Percentiles rank a stretch among this genome's conserved stretches.
phyloP scores from a whole-genome alignment of 2,113 vertebrate species.

The Gallinago jamesoni region DNA sequence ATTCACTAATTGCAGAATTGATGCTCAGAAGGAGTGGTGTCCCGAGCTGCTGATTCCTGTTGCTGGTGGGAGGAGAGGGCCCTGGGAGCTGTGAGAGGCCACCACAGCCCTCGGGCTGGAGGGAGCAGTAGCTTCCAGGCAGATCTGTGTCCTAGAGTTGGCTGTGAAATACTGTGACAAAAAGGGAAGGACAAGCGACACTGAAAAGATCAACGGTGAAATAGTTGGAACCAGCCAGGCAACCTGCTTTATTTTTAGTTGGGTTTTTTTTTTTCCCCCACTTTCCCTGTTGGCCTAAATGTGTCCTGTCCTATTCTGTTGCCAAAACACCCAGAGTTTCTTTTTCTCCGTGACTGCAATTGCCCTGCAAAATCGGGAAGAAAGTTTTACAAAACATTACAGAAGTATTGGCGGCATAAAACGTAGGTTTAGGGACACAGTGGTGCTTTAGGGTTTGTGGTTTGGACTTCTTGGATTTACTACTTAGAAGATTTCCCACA shows the following conservation, averaged over 20 bases:
- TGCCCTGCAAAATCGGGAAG: background rate
- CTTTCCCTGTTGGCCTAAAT: background rate
- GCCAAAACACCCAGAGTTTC: background rate
- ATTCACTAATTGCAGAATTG: background rate
- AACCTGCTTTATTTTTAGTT: background rate
- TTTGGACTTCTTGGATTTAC: background rate
- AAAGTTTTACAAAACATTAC: background rate
- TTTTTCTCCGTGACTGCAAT: background rate
- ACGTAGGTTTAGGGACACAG: fast-evolving
- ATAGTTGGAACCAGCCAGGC: background rate
- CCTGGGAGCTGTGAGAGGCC: fast-evolving
- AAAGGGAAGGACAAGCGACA: background rate
- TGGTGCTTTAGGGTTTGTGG: background rate
- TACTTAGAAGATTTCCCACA: background rate
- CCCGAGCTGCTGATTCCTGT: background rate
- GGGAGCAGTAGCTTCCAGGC: background rate
- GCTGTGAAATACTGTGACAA: background rate
- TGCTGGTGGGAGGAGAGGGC: background rate
- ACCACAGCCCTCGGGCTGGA: background rate
- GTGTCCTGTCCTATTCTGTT: background rate
- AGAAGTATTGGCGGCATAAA: background rate
- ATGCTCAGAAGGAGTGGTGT: background rate
- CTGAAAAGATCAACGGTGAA: background rate
- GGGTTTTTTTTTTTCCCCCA: background rate
- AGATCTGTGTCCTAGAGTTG: background rate